phyloP scores from a whole-genome alignment of 2,888 invertebrate species.

The Drosophila histrio region DNA sequence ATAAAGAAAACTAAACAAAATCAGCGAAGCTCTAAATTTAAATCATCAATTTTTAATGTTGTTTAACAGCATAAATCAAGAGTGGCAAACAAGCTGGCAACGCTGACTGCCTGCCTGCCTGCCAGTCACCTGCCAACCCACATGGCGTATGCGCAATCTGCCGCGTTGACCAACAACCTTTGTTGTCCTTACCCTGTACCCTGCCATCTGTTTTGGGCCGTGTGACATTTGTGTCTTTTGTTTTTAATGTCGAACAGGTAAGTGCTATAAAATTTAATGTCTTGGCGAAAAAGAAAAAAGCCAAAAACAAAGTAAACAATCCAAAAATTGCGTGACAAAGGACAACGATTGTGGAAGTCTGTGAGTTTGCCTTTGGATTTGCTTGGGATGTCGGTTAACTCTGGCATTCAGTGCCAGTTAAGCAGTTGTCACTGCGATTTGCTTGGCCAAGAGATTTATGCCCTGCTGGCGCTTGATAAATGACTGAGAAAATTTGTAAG shows the following conservation, averaged over 20 bases:
- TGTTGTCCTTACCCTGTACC: too few species aligned
- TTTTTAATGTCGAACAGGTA: slow-evolving; percentile 66
- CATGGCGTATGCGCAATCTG: slow-evolving; percentile 47
- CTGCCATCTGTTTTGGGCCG: slow-evolving; percentile 26
- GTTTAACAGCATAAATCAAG: slow-evolving; percentile 65
- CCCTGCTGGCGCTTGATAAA: slow-evolving; percentile 65
- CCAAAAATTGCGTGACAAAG: slow-evolving; percentile 55
- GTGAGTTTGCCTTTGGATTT: slow-evolving; percentile 39
- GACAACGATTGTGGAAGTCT: slow-evolving; percentile 47
- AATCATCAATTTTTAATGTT: slow-evolving; percentile 69
- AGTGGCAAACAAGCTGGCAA: slow-evolving; percentile 33
- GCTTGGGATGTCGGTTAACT: slow-evolving; percentile 22
- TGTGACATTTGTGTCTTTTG: slow-evolving; percentile 69
- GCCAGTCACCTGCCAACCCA: slow-evolving; percentile 9
- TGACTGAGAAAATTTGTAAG: slow-evolving; percentile 66
- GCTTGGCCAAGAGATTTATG: slow-evolving; percentile 66
- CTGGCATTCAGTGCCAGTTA: slow-evolving; percentile 37
- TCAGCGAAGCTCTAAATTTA: slow-evolving; percentile 39
- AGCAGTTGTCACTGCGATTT: slow-evolving; percentile 72
- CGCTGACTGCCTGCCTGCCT: slow-evolving; percentile 8
- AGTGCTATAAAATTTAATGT: slow-evolving; percentile 75
- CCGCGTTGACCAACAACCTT: slow-evolving; percentile 38
- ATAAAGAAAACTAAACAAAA: slow-evolving; percentile 40
- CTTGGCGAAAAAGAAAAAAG: slow-evolving; percentile 13
- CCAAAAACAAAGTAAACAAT: slow-evolving; percentile 9